Evolutionary conservation across 2,113 vertebrate species (phyloP), one percentile per base, ranked within the genome.

Genomic region (Crocuta crocuta): DNA sequence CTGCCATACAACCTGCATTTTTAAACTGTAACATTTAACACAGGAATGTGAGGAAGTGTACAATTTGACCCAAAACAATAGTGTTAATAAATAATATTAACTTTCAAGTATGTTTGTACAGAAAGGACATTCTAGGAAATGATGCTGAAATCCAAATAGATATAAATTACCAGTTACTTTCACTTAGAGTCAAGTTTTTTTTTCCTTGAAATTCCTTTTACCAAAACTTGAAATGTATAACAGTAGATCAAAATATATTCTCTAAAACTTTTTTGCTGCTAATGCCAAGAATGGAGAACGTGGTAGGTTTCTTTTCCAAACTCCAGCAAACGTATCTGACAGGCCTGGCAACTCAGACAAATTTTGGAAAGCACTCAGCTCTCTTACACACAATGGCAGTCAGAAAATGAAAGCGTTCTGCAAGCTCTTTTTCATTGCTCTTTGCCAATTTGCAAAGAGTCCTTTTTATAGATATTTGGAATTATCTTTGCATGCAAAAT

Each of bases 361-460:
- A 17, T n/a, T 73, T 74, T 94, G 84, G 71, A 68, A 78, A 26
- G 33, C 61, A 2, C 53, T 33, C 55, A 33, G 10, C 78, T 58
- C 50, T 78, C 33, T 94, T 21, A 76, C 55, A 87, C 35, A 86
- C 68, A 93, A 50, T 93, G 66, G 45, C n/a, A 31, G 45, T 55
- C 39, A 61, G 50, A 53, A 78, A 91, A 95, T 33, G 39, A 91
- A 45, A 45, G 31, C 12, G 2, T 73, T 81, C 55, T 43, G 21
- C 19, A 31, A 81, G n/a, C n/a, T 85, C 83, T n/a, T 86, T 91
- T 74, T 61, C 81, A 35, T 76, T 58, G 23, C 23, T 70, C 58
- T 71, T 65, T 93, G 91, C 89, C 93, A 97, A 83, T 70, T 68
- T 80, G 33, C 53, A 76, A 92, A 84, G 31, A 74, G 48, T 70